Evolutionary conservation across 2,888 invertebrate genomes (phyloP).

Genomic region (Lymantria dispar): DNA sequence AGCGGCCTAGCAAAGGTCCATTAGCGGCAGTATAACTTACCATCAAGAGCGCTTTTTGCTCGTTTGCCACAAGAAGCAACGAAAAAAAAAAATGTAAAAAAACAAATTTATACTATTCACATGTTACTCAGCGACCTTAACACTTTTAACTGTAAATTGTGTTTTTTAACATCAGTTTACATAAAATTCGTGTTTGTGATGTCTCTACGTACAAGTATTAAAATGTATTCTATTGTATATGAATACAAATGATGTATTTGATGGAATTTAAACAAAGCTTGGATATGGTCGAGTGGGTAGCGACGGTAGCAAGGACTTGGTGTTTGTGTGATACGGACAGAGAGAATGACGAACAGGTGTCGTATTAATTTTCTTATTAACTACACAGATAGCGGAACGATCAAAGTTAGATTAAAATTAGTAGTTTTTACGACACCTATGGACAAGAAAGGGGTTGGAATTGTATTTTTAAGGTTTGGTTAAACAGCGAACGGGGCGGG

Average conservation of each 20-base stretch:
- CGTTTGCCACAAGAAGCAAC: too few relatives aligned
- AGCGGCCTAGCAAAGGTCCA: too few relatives aligned
- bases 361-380: too few relatives aligned
- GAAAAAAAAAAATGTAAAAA: too few relatives aligned
- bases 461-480: too few relatives aligned
- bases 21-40: too few relatives aligned
- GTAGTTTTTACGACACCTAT: too few relatives aligned
- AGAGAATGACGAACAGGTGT: slow-evolving; percentile 1
- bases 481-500: too few relatives aligned
- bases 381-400: too few relatives aligned
- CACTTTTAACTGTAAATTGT: background rate
- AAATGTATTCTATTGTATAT: slow-evolving; percentile 36
- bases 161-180: slow-evolving; percentile 1
- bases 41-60: too few relatives aligned
- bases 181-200: slow-evolving; percentile 16
- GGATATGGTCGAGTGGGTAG: slow-evolving; percentile 43
- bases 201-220: slow-evolving; percentile 26
- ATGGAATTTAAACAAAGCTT: slow-evolving; percentile 47
- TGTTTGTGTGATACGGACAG: slow-evolving; percentile 7
- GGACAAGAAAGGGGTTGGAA: too few relatives aligned
- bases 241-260: slow-evolving; percentile 39
- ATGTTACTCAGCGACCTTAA: background rate
- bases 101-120: background rate
- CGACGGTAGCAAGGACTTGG: slow-evolving; percentile 16
- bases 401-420: too few relatives aligned